phyloP scores from a whole-genome alignment of 2,797 vertebrate genomes.

The Gouania willdenowi region DNA sequence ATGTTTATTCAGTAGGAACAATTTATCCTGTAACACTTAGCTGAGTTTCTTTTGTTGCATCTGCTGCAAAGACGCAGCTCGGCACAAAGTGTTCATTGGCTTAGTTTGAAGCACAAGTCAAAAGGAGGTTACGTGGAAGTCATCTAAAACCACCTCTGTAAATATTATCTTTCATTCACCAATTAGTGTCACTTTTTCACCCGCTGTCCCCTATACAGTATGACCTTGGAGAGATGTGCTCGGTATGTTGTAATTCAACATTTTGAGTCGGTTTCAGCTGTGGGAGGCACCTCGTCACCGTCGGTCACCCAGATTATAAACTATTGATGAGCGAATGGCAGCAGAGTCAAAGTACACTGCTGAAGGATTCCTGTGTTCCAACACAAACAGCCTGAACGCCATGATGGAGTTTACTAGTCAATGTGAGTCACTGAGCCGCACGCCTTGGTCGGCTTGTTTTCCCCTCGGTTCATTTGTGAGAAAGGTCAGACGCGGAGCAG shows the following conservation, averaged over 20 bases:
- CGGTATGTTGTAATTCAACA: constrained; percentile 58
- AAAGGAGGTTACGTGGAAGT: constrained; percentile 62
- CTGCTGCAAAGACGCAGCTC: constrained; percentile 16
- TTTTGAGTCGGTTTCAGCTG: constrained; percentile 49
- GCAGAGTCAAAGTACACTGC: constrained; percentile 11
- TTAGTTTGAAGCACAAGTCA: constrained; percentile 38
- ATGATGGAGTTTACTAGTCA: not conserved
- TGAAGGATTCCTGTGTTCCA: constrained; percentile 1
- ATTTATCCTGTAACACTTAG: constrained; percentile 59
- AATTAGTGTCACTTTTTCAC: constrained; percentile 56
- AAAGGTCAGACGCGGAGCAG: constrained; percentile 48
- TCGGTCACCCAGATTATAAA: constrained; percentile 54
- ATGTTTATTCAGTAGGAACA: constrained; percentile 65
- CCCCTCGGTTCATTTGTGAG: constrained; percentile 14
- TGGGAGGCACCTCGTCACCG: constrained; percentile 31
- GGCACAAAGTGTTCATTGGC: constrained; percentile 19
- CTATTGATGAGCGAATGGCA: constrained; percentile 66
- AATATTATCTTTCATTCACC: constrained; percentile 58
- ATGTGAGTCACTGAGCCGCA: not conserved
- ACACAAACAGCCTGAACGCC: not conserved
- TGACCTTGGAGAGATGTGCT: constrained; percentile 60
- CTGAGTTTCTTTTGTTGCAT: constrained; percentile 12
- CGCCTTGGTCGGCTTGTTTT: constrained; percentile 2
- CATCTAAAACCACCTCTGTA: constrained; percentile 46
- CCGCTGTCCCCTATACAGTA: constrained; percentile 37